Evolutionary conservation across 2,888 invertebrate species (phyloP).

Genomic region (Mesodorylaimus sp.): DNA sequence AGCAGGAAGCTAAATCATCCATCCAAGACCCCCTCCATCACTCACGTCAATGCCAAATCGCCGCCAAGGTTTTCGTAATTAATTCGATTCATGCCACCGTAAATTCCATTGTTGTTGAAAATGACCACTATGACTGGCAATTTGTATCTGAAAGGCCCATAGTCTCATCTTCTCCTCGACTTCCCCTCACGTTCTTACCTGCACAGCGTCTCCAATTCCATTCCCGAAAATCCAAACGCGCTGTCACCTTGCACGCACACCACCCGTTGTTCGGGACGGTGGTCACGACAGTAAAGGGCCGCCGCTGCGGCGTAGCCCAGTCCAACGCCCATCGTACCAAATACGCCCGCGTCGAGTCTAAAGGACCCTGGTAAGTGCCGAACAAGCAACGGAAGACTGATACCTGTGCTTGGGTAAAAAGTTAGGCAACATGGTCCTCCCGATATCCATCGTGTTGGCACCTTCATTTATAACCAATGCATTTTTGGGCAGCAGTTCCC

Average conservation of each 20-base stretch:
- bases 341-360: constrained; percentile 81
- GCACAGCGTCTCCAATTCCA: constrained; percentile 92
- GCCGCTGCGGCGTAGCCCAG: constrained; percentile 45
- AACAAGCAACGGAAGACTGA: neutral
- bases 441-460: constrained; percentile 97
- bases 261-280: constrained; percentile 59
- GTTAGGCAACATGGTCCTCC: constrained; percentile 67
- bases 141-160: constrained; percentile 47
- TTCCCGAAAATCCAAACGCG: constrained; percentile 91
- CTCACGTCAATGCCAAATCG: constrained; percentile 53
- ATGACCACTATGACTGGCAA: constrained; percentile 72
- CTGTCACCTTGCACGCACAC: constrained; percentile 89
- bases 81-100: constrained; percentile 60
- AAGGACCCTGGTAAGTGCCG: neutral
- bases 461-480: constrained; percentile 85
- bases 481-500: constrained; percentile 39
- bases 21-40: too few relatives aligned
- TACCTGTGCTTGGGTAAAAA: constrained; percentile 51
- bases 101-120: constrained; percentile 88
- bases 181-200: constrained; percentile 33
- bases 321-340: constrained; percentile 61
- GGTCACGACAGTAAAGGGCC: constrained; percentile 65
- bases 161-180: neutral
- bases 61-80: constrained; percentile 51
- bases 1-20: constrained; percentile 3